phyloP scores from a whole-genome alignment of 1,140 invertebrate genomes.

The Brachionus calyciflorus region DNA sequence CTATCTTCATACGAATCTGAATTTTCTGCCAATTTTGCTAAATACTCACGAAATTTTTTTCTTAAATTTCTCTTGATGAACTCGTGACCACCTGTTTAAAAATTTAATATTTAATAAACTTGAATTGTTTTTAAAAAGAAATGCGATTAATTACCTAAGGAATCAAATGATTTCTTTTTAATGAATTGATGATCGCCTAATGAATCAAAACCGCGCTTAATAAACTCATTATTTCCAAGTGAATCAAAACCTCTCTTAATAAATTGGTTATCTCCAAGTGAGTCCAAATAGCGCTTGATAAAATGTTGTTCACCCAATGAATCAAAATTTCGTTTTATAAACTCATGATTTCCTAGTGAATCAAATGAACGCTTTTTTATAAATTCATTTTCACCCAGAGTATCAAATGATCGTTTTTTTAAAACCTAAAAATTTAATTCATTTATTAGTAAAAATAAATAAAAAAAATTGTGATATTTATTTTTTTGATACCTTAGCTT shows the following conservation, averaged over 20 bases:
- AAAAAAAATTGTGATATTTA: not conserved
- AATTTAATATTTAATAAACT: not conserved
- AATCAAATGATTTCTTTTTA: not conserved
- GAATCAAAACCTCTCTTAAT: slow-evolving; percentile 22
- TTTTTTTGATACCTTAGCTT: slow-evolving; percentile 2
- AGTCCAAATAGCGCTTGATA: not conserved
- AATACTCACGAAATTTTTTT: too few species aligned
- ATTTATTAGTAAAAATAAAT: not conserved
- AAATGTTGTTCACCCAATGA: slow-evolving; percentile 10
- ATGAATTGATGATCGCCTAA: slow-evolving; percentile 34
- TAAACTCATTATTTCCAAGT: slow-evolving; percentile 29
- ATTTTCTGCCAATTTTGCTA: too few species aligned
- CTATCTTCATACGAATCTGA: too few species aligned
- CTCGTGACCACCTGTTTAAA: not conserved
- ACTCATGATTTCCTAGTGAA: not conserved
- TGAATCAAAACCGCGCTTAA: slow-evolving; percentile 41
- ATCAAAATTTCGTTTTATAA: slow-evolving; percentile 41
- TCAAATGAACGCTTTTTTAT: slow-evolving; percentile 22
- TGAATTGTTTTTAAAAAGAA: too few species aligned
- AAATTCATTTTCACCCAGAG: slow-evolving; percentile 4
- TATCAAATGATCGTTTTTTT: slow-evolving; percentile 3
- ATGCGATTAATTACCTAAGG: not conserved
- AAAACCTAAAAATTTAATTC: not conserved
- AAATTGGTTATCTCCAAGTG: not conserved
- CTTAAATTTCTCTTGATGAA: not conserved